phyloP scores from a whole-genome alignment of 2,888 invertebrate genomes.

The Yponomeuta cagnagella region DNA sequence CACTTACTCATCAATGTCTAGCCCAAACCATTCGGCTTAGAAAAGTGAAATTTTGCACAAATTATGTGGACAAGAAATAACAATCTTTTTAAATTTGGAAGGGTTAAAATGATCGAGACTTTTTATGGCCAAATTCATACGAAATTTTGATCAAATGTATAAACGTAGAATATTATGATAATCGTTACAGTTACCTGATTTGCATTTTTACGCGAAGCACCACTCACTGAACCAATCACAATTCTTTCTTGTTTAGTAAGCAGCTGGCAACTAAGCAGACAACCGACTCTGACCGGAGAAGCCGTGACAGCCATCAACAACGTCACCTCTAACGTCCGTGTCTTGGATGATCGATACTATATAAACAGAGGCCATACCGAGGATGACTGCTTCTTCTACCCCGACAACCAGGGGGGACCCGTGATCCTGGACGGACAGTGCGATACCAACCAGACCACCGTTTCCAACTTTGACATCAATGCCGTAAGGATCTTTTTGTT shows the following conservation, averaged over 20 bases:
- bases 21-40: too few relatives aligned
- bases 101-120: too few relatives aligned
- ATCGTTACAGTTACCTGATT: not conserved
- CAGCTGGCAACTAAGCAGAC: slow-evolving; percentile 54
- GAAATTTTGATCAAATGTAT: too few relatives aligned
- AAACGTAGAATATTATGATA: too few relatives aligned
- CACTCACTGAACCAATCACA: not conserved
- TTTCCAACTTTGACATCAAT: slow-evolving; percentile 36
- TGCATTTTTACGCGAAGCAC: not conserved
- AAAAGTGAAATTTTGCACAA: too few relatives aligned
- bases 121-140: too few relatives aligned
- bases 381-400: slow-evolving; percentile 56
- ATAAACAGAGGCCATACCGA: slow-evolving; percentile 38
- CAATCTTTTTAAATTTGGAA: too few relatives aligned
- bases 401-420: slow-evolving; percentile 53
- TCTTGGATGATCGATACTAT: slow-evolving; percentile 45
- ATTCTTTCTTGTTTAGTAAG: slow-evolving; percentile 33
- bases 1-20: too few relatives aligned
- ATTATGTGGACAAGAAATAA: too few relatives aligned
- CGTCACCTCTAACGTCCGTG: slow-evolving; percentile 36
- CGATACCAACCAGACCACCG: slow-evolving; percentile 30
- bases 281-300: slow-evolving; percentile 26
- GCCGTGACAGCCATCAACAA: slow-evolving; percentile 32
- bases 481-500: slow-evolving; percentile 33
- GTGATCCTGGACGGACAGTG: slow-evolving; percentile 50